phyloP scores from a whole-genome alignment of 2,888 invertebrate genomes.

The Dendrolimus pini region DNA sequence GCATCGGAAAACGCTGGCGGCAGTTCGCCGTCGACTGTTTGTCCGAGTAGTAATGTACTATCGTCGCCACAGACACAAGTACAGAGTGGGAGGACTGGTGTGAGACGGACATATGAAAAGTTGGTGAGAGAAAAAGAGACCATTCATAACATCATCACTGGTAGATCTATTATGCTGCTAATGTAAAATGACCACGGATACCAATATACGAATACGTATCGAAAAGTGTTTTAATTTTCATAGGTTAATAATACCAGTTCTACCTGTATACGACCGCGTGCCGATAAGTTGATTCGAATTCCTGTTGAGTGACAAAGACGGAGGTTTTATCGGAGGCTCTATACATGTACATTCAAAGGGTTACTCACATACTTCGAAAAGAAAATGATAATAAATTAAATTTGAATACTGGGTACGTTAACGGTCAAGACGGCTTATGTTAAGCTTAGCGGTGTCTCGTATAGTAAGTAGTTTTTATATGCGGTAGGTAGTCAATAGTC shows the following conservation, averaged over 20 bases:
- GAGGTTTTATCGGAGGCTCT: slow-evolving; percentile 50
- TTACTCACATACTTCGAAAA: slow-evolving; percentile 33
- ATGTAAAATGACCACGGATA: slow-evolving; percentile 44
- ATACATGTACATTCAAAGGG: slow-evolving; percentile 31
- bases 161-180: slow-evolving; percentile 57
- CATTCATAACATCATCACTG: slow-evolving; percentile 38
- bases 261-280: slow-evolving; percentile 61
- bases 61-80: slow-evolving; percentile 41
- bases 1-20: slow-evolving; percentile 47
- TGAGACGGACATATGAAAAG: slow-evolving; percentile 43
- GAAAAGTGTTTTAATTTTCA: slow-evolving; percentile 34
- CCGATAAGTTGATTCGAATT: slow-evolving; percentile 72
- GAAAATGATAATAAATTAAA: slow-evolving; percentile 55
- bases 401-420: slow-evolving; percentile 58
- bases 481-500: too few relatives aligned
- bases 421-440: slow-evolving; percentile 33
- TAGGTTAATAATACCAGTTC: slow-evolving; percentile 64
- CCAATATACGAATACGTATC: slow-evolving; percentile 36
- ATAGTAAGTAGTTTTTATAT: too few relatives aligned
- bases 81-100: slow-evolving; percentile 56
- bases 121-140: slow-evolving; percentile 37
- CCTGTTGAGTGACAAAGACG: slow-evolving; percentile 68
- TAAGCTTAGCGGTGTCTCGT: not conserved
- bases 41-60: slow-evolving; percentile 54
- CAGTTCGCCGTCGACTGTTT: slow-evolving; percentile 63